Percentiles rank a stretch among this genome's conserved stretches.
phyloP scores from a whole-genome alignment of 2,888 invertebrate genomes.

The Dicycla oo region DNA sequence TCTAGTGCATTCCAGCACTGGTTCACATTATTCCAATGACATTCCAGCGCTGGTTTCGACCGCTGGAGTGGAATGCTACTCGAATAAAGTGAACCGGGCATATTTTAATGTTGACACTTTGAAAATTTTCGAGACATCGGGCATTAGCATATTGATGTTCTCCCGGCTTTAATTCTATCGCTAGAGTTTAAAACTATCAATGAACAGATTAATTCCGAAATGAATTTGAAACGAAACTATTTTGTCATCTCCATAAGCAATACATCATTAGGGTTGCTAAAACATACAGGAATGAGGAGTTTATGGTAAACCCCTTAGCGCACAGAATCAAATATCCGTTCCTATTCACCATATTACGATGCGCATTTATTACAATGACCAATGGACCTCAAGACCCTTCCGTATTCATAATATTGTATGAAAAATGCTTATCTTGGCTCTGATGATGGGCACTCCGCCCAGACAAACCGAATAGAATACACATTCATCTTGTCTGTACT shows the following conservation, averaged over 20 bases:
- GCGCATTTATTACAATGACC: conserved; percentile 50
- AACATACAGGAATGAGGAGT: not conserved
- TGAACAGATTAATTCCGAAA: no score
- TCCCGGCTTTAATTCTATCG: no score
- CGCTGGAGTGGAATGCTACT: no score
- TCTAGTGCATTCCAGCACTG: no score
- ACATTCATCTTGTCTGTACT: conserved; percentile 29
- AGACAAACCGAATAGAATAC: conserved; percentile 19
- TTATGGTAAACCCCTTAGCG: not conserved
- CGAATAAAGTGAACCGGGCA: no score
- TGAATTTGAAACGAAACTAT: no score
- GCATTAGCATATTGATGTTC: no score
- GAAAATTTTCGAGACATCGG: no score
- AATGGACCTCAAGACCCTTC: conserved; percentile 29
- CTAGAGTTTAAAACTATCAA: no score
- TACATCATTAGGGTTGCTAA: not conserved
- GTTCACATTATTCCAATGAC: no score
- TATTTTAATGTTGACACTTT: no score
- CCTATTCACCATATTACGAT: conserved; percentile 20
- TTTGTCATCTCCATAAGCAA: not conserved
- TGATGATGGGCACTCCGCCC: conserved; percentile 18
- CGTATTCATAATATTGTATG: conserved; percentile 40
- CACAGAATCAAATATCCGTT: conserved; percentile 2
- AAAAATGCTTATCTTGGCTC: conserved; percentile 30
- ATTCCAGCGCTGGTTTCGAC: no score